These are phyloP conservation scores for Drosophila sordidula DNA, from an alignment of 2,888 invertebrate species.

Conservation along the genomic window DNA sequence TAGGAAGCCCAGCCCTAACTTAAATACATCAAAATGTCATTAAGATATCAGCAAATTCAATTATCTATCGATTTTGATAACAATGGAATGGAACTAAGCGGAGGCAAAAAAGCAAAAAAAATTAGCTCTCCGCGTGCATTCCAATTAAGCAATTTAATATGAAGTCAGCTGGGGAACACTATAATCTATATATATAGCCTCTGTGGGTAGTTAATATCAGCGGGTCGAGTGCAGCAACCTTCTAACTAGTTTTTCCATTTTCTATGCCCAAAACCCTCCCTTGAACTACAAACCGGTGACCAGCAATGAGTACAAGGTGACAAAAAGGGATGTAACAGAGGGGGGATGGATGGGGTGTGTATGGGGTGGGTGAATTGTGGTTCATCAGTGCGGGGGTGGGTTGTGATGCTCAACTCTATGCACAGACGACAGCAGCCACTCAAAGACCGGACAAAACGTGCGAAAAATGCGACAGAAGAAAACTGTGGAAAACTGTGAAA, in stretches of 20 bases:
- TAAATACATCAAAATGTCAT: slow-evolving; percentile 53
- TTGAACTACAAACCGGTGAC: slow-evolving; percentile 30
- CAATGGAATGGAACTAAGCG: slow-evolving; percentile 37
- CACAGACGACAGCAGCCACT: slow-evolving; percentile 57
- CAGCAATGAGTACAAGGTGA: slow-evolving; percentile 54
- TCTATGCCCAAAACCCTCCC: slow-evolving; percentile 16
- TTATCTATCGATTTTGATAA: slow-evolving; percentile 71
- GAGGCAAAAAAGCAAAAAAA: slow-evolving; percentile 11
- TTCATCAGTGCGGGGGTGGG: slow-evolving; percentile 22
- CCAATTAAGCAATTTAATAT: slow-evolving; percentile 68
- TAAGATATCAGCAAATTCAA: slow-evolving; percentile 67
- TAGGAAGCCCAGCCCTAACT: not conserved
- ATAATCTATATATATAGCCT: slow-evolving; percentile 8
- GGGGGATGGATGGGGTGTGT: not conserved
- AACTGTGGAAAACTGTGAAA: slow-evolving; percentile 54
- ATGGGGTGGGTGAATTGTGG: not conserved
- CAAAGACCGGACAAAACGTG: slow-evolving; percentile 68
- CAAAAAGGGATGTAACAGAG: not conserved
- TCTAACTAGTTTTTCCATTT: slow-evolving; percentile 1
- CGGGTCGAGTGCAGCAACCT: slow-evolving; percentile 34
- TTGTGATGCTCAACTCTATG: slow-evolving; percentile 22
- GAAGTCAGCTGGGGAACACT: slow-evolving; percentile 35
- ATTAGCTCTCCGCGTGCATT: slow-evolving; percentile 23
- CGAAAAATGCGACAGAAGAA: slow-evolving; percentile 70
- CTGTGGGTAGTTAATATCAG: slow-evolving; percentile 26